Evolutionary conservation across 2,888 invertebrate species (phyloP), one percentile per base, ranked within the genome.

Genomic region (Chymomyza caudatula): DNA sequence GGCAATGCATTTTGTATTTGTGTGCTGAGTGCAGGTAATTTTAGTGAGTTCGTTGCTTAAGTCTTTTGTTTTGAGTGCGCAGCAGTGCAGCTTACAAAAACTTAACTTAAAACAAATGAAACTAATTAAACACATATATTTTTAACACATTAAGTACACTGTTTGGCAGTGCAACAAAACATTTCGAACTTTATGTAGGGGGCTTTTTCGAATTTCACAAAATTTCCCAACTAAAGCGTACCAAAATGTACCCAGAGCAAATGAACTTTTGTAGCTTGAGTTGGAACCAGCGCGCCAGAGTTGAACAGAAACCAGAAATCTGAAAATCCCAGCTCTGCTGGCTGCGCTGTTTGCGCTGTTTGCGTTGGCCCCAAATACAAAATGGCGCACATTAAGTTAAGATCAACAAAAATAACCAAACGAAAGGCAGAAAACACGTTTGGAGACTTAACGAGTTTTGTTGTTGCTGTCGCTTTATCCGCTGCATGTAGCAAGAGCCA

Each of bases 371-470:
- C 17, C 51, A 17, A 22, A 47, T 60, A 79, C 84, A 84, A 84
- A 84, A 84, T 84, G 84, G 83, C 79, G 83, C 13, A 44, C 59
- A 44, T 75, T 65, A 58, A 65, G 58, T 6, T 62, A 44, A 53
- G 70, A 60, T n/a, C 56, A 22, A 17, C 6, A 52, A 52, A 52
- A 52, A 22, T 23, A 52, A 22, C 15, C 57, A 44, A 58, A 44
- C 53, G 56, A 52, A 54, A 37, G 44, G 43, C 29, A 11, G 29
- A 68, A 74, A 83, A 83, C 83, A 79, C 73, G 83, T 83, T 85
- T 83, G 64, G 69, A 69, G 72, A 69, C 81, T 71, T 78, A 83
- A 80, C 80, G 76, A 80, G 80, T 80, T 83, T 76, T 44, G 54
- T 69, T 57, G 37, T 63, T 57, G 42, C 19, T 62, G 54, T 23